Percentiles rank a stretch among this genome's conserved stretches.
Evolutionary conservation across 2,888 invertebrate genomes (phyloP).

Genomic region (Cryptocheilus praepositus): DNA sequence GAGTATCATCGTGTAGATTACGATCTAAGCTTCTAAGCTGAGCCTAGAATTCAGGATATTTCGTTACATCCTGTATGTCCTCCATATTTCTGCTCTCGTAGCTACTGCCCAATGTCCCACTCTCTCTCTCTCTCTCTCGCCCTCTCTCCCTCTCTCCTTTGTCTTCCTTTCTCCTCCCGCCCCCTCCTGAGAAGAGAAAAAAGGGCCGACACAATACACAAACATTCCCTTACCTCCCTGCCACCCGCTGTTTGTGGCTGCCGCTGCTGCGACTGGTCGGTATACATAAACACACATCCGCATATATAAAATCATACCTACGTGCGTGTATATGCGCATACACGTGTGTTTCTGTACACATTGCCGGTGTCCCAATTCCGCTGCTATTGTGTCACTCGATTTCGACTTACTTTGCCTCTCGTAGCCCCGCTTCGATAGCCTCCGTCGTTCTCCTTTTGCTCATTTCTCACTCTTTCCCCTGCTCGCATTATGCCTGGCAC

Average conservation of each 20-base stretch:
- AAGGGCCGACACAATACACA: constrained; percentile 46
- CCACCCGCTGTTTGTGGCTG: no score
- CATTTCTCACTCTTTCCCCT: no score
- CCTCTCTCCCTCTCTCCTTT: constrained; percentile 20
- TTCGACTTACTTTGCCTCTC: constrained; percentile 39
- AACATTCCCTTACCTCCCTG: no score
- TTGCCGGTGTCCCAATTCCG: constrained; percentile 61
- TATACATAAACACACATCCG: constrained; percentile 8
- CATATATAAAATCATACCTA: neutral
- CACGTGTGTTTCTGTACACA: constrained; percentile 31
- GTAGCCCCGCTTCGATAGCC: no score
- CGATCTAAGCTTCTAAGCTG: no score
- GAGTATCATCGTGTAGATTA: no score
- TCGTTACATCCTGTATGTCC: constrained; percentile 2
- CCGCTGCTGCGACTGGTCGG: no score
- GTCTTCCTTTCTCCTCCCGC: constrained; percentile 12
- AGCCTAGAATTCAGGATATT: neutral
- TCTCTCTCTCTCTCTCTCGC: constrained; percentile 29
- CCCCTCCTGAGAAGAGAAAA: constrained; percentile 29
- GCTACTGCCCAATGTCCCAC: neutral
- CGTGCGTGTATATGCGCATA: neutral
- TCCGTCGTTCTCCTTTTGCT: no score
- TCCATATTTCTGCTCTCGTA: neutral
- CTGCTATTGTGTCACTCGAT: constrained; percentile 58
- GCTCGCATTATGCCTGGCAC: no score